A percentile compares a stretch with the other conserved stretches of the same genome.
Evolutionary conservation across 2,113 vertebrate species (phyloP).

Genomic region (Salvelinus namaycush): DNA sequence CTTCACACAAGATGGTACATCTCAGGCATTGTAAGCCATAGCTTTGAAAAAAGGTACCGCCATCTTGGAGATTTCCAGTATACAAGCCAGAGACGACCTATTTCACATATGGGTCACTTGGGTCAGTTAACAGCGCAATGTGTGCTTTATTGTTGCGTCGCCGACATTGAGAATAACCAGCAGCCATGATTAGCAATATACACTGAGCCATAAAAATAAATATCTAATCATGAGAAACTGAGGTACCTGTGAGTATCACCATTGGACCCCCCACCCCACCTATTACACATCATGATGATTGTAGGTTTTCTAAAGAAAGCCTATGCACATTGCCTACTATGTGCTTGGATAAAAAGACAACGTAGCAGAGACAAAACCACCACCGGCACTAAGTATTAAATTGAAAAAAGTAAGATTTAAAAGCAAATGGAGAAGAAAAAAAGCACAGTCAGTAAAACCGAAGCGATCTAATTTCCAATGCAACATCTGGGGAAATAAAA

Average conservation of each 20-base stretch:
- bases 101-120: constrained; percentile 24
- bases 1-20: constrained; percentile 20
- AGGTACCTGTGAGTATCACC: constrained; percentile 11
- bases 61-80: constrained; percentile 22
- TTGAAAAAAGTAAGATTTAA: constrained; percentile 50
- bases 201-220: too few species aligned
- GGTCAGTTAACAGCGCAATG: constrained; percentile 13
- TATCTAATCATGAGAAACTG: not conserved
- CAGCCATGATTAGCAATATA: too few species aligned
- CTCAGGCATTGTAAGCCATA: not conserved
- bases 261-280: not conserved
- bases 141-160: not conserved
- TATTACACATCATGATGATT: too few species aligned
- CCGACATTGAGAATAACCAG: too few species aligned
- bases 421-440: constrained; percentile 40
- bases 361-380: not conserved
- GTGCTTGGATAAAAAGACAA: not conserved
- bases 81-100: constrained; percentile 9
- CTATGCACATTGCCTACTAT: not conserved
- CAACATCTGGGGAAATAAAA: constrained; percentile 69
- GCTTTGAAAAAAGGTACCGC: constrained; percentile 24
- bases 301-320: too few species aligned
- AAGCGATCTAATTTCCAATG: constrained; percentile 52
- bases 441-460: constrained; percentile 45
- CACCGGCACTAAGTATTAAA: constrained; percentile 29